These are phyloP conservation scores for Oenanthe oenanthe DNA, from an alignment of 2,113 vertebrate species.

Conservation along the genomic window DNA sequence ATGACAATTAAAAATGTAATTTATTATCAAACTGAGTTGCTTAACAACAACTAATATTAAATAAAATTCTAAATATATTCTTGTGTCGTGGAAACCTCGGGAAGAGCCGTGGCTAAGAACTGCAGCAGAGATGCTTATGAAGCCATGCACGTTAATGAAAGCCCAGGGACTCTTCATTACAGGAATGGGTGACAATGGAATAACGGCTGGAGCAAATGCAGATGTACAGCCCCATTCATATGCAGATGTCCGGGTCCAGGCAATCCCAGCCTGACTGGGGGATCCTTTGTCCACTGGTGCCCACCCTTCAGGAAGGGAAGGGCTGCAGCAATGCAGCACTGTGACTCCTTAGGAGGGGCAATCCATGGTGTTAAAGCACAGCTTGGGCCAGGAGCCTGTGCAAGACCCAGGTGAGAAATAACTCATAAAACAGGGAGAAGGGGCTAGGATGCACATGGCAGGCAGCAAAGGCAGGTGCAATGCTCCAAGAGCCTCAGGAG, in stretches of 20 bases:
- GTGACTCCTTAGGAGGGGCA: conserved; percentile 31
- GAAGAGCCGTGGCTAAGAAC: fast-evolving
- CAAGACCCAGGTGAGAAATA: background rate
- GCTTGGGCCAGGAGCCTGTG: background rate
- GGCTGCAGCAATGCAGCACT: background rate
- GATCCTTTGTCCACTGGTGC: background rate
- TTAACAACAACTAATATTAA: background rate
- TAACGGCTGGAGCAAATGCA: background rate
- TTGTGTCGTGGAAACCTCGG: fast-evolving
- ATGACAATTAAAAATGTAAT: background rate
- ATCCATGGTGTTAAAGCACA: background rate
- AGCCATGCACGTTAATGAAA: background rate
- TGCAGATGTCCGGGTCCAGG: background rate
- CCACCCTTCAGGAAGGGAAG: background rate
- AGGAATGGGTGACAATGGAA: background rate
- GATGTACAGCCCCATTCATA: conserved; percentile 34
- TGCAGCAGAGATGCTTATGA: background rate
- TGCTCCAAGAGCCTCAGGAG: fast-evolving
- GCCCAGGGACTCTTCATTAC: conserved; percentile 3
- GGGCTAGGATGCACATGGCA: background rate
- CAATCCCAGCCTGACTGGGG: background rate
- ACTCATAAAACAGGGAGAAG: background rate
- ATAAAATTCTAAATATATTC: background rate
- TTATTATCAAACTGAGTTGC: background rate
- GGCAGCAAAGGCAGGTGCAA: background rate